A percentile compares a stretch with the other conserved stretches of the same genome.
phyloP scores from a whole-genome alignment of 2,888 invertebrate species.

The Meteorus colon region DNA sequence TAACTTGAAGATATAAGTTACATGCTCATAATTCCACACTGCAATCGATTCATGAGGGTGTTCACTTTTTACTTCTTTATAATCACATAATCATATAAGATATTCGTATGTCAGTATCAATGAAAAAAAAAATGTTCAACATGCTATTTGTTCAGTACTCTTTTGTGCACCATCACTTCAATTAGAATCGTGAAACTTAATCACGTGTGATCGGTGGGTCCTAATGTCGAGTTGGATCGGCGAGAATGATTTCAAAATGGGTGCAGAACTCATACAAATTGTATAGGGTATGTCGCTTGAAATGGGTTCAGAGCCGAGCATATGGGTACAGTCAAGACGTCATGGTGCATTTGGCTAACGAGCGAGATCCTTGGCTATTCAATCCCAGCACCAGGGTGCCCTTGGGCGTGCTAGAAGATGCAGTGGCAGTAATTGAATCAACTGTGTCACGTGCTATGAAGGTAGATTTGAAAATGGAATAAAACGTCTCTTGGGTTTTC shows the following conservation, averaged over 20 bases:
- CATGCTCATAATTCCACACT: neutral
- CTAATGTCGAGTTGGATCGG: neutral
- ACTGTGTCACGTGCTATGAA: constrained; percentile 38
- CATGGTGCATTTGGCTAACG: constrained; percentile 51
- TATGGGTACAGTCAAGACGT: constrained; percentile 9
- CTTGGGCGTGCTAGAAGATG: constrained; percentile 43
- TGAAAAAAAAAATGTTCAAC: neutral
- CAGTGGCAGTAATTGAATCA: constrained; percentile 41
- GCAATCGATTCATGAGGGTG: neutral
- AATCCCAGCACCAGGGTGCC: constrained; percentile 46
- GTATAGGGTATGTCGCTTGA: constrained; percentile 36
- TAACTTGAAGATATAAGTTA: neutral
- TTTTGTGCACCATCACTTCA: neutral
- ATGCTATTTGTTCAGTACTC: neutral
- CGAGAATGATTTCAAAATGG: neutral
- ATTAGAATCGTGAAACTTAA: neutral
- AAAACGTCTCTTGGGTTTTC: constrained; percentile 27
- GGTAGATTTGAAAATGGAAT: constrained; percentile 29
- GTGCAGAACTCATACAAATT: constrained; percentile 48
- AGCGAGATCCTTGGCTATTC: constrained; percentile 50
- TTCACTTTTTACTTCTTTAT: neutral
- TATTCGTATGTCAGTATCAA: neutral
- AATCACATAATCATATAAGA: neutral
- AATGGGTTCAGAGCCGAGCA: neutral
- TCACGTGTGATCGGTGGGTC: neutral